Conservation (phyloP, 1,140 invertebrate species). For the Belonocnema kinseyi region DNA sequence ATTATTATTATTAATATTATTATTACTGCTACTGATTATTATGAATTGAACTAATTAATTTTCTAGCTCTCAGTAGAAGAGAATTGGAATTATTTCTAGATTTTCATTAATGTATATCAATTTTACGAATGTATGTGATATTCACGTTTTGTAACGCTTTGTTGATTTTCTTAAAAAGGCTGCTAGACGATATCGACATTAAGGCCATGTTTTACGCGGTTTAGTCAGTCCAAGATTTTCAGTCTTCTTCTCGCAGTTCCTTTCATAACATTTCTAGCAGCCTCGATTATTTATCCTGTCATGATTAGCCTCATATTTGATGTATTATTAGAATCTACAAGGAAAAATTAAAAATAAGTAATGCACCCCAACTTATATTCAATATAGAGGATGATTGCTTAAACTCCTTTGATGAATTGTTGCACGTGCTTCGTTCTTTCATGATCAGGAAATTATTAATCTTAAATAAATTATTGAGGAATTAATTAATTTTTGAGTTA, state of each 20-base stretch:
- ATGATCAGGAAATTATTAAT: too few relatives aligned
- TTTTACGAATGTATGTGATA: slow-evolving; percentile 33
- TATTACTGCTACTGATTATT: slow-evolving; percentile 21
- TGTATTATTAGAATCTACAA: background rate
- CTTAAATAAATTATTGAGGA: too few relatives aligned
- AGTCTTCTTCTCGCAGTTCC: slow-evolving; percentile 10
- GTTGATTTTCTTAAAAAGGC: slow-evolving; percentile 15
- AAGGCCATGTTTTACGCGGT: slow-evolving; percentile 10
- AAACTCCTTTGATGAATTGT: background rate
- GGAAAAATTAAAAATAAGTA: background rate
- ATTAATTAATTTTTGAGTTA: too few relatives aligned
- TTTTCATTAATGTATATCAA: slow-evolving; percentile 51
- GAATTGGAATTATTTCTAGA: slow-evolving; percentile 32
- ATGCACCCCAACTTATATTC: background rate
- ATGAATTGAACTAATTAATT: slow-evolving; percentile 33
- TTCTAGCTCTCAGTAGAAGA: slow-evolving; percentile 33
- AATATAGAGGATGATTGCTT: background rate
- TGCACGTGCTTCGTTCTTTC: too few relatives aligned
- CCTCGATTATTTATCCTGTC: background rate
- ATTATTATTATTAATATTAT: slow-evolving; percentile 34
- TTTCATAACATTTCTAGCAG: background rate
- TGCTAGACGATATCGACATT: slow-evolving; percentile 17
- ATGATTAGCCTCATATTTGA: background rate
- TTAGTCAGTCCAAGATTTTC: slow-evolving; percentile 5
- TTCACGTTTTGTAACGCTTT: background rate